Conservation (phyloP, 2,888 invertebrate genomes). For the Leptinotarsa tumamoca region DNA sequence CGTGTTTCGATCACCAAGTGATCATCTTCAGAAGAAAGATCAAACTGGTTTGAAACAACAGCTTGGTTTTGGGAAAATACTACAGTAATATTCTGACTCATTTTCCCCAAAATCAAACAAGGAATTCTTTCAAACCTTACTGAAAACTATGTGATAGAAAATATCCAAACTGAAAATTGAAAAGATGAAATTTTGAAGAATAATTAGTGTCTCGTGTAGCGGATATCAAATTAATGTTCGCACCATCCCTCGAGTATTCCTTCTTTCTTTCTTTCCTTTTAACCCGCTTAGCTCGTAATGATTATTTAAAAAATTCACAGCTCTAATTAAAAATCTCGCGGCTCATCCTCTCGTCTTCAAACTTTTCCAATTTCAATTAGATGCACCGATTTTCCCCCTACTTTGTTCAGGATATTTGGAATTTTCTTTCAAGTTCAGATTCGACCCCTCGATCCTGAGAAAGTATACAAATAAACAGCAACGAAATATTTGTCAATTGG, state of each 20-base stretch:
- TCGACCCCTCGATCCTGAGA: neutral
- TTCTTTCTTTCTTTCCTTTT: neutral
- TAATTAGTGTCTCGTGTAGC: neutral
- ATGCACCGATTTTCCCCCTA: neutral
- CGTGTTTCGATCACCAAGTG: too few species aligned
- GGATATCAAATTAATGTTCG: neutral
- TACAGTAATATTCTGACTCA: too few species aligned
- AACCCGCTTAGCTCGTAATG: neutral
- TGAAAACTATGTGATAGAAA: too few species aligned
- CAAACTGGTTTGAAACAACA: too few species aligned
- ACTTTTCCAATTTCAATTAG: slow-evolving; percentile 13
- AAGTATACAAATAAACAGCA: neutral
- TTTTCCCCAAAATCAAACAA: too few species aligned
- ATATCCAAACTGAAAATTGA: neutral
- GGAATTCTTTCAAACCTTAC: too few species aligned
- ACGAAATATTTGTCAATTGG: too few species aligned
- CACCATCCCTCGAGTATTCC: neutral
- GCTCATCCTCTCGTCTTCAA: slow-evolving; percentile 2
- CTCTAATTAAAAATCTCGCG: slow-evolving; percentile 5
- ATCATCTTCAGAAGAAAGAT: too few species aligned
- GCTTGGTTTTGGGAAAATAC: too few species aligned
- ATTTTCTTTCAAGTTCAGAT: neutral
- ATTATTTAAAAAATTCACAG: slow-evolving; percentile 1
- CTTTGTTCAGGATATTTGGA: neutral
- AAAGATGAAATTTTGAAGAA: neutral